Evolutionary conservation across 1,140 invertebrate species (phyloP), one percentile per base, ranked within the genome.

Genomic region (Cydia splendana): DNA sequence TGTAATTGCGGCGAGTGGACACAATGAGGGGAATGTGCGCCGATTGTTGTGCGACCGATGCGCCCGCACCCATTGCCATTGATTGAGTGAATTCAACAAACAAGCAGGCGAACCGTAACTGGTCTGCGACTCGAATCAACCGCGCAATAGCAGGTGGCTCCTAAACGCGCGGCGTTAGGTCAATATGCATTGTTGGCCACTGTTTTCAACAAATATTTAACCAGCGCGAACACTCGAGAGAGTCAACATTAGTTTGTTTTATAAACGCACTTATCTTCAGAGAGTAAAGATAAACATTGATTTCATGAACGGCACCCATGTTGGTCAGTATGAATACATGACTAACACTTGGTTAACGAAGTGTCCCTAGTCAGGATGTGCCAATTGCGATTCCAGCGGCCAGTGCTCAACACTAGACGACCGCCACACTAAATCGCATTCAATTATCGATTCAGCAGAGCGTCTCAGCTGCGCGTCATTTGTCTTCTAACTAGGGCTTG

Each of bases 31-130:
- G 89, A 92, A 93, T 91, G 86, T 86, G 84, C 85, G 81, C 69
- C 87, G 87, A 93, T 93, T 91, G 88, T 93, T 90, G 90, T 93
- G 91, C 90, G 91, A 91, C 84, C 90, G 82, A 88, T 87, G 75
- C 75, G 89, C 88, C 90, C 89, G 87, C 88, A 84, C 91, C 88
- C 88, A 91, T 86, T 75, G 82, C 85, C 88, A 91, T 89, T 93
- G 88, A 93, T 93, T 91, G 90, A 86, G 81, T 85, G 80, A 88
- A 89, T 88, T 88, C 85, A 91, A 89, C 88, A 88, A 88, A 88
- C 86, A 90, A 84, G 75, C 80, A 84, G 88, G 86, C 88, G 82
- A 79, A 84, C 82, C 87, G 85, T 89, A 85, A 88, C 87, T 78
- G 79, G 84, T 85, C 85, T 75, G 84, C 84, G 79, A 80, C 79